These are phyloP conservation scores for Hydrochoerus hydrochaeris DNA, from an alignment of 2,113 vertebrate genomes.

Conservation along the genomic window DNA sequence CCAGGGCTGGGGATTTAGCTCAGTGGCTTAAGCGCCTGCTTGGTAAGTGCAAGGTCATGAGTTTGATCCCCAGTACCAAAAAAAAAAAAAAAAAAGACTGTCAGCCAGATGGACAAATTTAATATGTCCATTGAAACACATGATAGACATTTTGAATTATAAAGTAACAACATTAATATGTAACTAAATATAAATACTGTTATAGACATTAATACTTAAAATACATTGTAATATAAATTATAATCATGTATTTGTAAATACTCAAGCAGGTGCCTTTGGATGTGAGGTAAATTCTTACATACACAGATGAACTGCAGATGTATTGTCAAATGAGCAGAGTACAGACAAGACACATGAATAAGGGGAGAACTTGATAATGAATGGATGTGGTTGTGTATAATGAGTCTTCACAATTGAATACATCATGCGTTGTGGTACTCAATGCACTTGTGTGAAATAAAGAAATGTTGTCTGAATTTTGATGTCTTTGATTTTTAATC, in stretches of 20 bases:
- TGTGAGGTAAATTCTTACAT: neutral
- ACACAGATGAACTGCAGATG: neutral
- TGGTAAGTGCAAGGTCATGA: no score
- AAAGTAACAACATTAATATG: neutral
- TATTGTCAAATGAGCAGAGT: neutral
- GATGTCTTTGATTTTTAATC: neutral
- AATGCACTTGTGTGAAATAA: neutral
- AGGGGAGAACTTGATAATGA: neutral
- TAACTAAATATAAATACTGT: neutral
- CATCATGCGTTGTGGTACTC: neutral
- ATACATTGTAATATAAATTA: neutral
- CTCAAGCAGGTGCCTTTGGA: no score
- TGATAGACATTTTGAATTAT: neutral
- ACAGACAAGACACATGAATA: neutral
- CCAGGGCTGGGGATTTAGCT: neutral
- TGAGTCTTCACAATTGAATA: neutral
- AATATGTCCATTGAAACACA: neutral
- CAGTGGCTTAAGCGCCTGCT: no score
- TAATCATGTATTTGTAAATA: neutral
- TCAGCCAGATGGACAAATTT: neutral
- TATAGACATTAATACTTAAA: neutral
- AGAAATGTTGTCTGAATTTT: neutral
- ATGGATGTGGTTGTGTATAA: neutral
- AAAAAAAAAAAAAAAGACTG: no score
- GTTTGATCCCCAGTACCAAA: no score